Conservation (phyloP, 2,113 vertebrate species). For the Gallinago jamesoni region DNA sequence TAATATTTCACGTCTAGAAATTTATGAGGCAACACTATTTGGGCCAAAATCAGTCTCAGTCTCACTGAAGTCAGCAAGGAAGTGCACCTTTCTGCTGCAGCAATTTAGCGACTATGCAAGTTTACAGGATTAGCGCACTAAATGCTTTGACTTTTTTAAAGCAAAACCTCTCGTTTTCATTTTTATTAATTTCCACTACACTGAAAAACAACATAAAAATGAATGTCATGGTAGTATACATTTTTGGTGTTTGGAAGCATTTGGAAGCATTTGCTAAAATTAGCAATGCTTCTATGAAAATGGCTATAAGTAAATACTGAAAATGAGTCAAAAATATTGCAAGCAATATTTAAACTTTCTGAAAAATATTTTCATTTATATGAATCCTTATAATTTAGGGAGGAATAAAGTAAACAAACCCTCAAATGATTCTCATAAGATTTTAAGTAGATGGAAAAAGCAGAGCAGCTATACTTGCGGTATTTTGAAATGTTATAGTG, state of each 20-base stretch:
- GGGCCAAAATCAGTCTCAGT: neutral
- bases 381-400: neutral
- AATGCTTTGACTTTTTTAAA: neutral
- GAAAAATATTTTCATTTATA: neutral
- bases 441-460: neutral
- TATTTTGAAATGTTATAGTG: neutral
- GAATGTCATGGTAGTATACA: neutral
- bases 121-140: neutral
- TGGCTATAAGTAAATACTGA: neutral
- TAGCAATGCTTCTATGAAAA: neutral
- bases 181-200: neutral
- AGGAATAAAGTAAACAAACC: neutral
- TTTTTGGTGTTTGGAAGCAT: neutral
- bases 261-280: neutral
- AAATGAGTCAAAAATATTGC: neutral
- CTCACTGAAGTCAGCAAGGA: neutral
- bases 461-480: neutral
- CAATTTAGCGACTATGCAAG: neutral
- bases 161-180: neutral
- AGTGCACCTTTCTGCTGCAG: neutral
- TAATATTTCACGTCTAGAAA: constrained; percentile 25
- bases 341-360: neutral
- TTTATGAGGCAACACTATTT: neutral
- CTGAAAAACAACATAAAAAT: neutral
- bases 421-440: neutral